Base-by-base conservation (phyloP, 2,797 vertebrate genomes). In the Synaphobranchus kaupii region DNA sequence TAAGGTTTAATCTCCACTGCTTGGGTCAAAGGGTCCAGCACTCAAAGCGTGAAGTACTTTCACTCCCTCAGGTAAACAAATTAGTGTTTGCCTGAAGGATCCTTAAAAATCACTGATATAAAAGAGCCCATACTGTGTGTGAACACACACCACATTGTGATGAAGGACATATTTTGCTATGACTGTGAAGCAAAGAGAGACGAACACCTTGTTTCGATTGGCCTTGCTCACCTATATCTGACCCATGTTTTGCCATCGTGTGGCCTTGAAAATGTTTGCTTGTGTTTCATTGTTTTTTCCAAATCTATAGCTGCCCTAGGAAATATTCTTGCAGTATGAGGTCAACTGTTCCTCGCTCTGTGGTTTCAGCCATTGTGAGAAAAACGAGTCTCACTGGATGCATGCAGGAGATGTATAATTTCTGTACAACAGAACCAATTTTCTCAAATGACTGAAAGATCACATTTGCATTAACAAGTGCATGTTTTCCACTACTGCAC, bases 11-110 rank as follows among this genome's bases (percentile, higher is more conserved):
- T 54, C 82, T 83, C 20, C n/a, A n/a, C 52, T 17, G 28, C 28
- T 7, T 31, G 52, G 52, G 78, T 81, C 78, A 81, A 50, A 81
- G 7, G 78, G 47, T 48, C 47, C 78, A 81, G 47, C 47, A 25
- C 78, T 81, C 78, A 81, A 48, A 48, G 47, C 47, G 47, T 81
- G 22, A 81, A 81, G 78, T 25, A 81, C 78, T 50, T 81, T 50
- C 44, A 48, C 9, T 81, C 47, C 78, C 78, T 81, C 78, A 48
- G 78, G 47, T 39, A 84, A 84, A 84, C 52, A 84, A 39, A 60
- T 84, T 34, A 84, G 31, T 50, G 47, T 86, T 83, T 86, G 80
- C 22, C 86, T 84, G 44, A 84, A 87, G 86, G 86, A 47, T 34
- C 82, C 80, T 83, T 82, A 39, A 71, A 58, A 83, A 34, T 80